These are phyloP conservation scores for Chlorodrepanis virens DNA, from an alignment of 2,113 vertebrate genomes.

Conservation along the genomic window DNA sequence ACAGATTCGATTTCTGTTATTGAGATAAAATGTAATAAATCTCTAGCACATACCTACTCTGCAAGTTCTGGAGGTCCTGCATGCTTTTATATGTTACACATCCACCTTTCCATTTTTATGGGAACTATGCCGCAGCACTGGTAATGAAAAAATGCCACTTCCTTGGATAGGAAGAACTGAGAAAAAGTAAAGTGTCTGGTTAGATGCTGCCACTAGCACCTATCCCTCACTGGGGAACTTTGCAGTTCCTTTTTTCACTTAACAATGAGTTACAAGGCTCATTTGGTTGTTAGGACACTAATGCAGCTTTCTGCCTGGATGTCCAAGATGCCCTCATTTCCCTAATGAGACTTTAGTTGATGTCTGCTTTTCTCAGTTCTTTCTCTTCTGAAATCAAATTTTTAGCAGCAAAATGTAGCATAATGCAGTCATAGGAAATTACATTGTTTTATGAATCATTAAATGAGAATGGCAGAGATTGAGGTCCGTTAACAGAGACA, in stretches of 20 bases:
- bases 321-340: neutral
- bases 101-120: neutral
- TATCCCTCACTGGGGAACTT: neutral
- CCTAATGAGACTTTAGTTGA: neutral
- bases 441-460: conserved; percentile 29
- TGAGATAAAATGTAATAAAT: neutral
- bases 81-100: neutral
- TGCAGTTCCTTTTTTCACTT: neutral
- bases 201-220: neutral
- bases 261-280: neutral
- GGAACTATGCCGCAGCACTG: neutral
- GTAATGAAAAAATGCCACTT: neutral
- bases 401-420: neutral
- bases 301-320: neutral
- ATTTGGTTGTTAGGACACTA: neutral
- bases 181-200: neutral
- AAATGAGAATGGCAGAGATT: neutral
- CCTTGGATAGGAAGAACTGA: neutral
- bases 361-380: neutral
- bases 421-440: neutral
- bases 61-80: neutral
- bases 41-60: neutral
- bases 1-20: neutral
- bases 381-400: neutral
- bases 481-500: neutral